phyloP scores from a whole-genome alignment of 1,140 invertebrate species.

The silkworm (Bombyx mori) region ASM3026992v2 NC_085119.1:17561501-17562000 shows the following conservation, averaged over 20 bases:
- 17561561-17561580: no score
- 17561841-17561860: constrained; percentile 96
- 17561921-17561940: constrained; percentile 72
- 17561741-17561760: constrained; percentile 91
- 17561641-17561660: no score
- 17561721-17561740: constrained; percentile 89
- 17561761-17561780: constrained; percentile 93
- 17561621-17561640: no score
- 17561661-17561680: constrained; percentile 77
- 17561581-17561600: background rate
- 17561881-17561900: constrained; percentile 96
- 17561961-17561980: no score
- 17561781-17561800: constrained; percentile 94
- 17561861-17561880: constrained; percentile 81
- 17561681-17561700: constrained; percentile 85
- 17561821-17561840: constrained; percentile 95
- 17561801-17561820: constrained; percentile 98
- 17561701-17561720: constrained; percentile 89
- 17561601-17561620: background rate
- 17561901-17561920: constrained; percentile 94
- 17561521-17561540: no score
- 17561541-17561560: no score
- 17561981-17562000: no score
- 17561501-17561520: no score
- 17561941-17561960: no score